Base-by-base conservation (phyloP, 2,113 vertebrate species). In the Hemicordylus capensis region DNA sequence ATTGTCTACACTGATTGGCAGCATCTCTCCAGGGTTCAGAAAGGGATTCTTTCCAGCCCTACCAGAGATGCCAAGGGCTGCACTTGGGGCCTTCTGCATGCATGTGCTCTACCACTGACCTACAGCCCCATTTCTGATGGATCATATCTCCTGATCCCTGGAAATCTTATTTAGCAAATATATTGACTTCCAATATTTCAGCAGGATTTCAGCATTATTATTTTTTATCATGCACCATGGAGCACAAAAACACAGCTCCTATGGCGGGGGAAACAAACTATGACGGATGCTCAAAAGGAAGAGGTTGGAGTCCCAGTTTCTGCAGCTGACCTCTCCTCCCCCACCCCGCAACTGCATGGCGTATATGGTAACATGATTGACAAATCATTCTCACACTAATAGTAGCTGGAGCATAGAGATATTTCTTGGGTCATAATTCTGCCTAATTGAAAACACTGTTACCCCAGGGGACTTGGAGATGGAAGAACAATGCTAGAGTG, bases 361-460 rank as follows among this genome's bases (percentile, higher is more conserved):
- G 76, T 66, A 84, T 77, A 28, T 79, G 80, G 51, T 56, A 14
- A 28, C 56, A 48, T 70, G 20, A 61, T 61, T 51, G 54, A 82
- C 28, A 72, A 83, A 67, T 31, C 34, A 34, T 67, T 87, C 56
- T 85, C 80, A 56, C 69, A 61, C 76, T 42, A 37, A 48, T 84
- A 75, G 31, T 58, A 87, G 51, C 72, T 61, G 72, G 56, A 84
- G 76, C 76, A 26, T 48, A 83, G 70, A 80, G 81, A 66, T 63
- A 83, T 54, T 81, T 84, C 31, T 66, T 92, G 81, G 74, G 56
- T 88, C 54, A 85, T 85, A 56, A 89, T 90, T 89, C 76, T 84
- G 17, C 58, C 44, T 85, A 61, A 67, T 76, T 76, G 72, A 89
- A 82, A 80, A 74, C 37, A 42, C 20, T 24, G 17, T 58, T 76